These are phyloP conservation scores for Drosophila seguyi DNA, from an alignment of 1,140 invertebrate species.

Conservation along the genomic window DNA sequence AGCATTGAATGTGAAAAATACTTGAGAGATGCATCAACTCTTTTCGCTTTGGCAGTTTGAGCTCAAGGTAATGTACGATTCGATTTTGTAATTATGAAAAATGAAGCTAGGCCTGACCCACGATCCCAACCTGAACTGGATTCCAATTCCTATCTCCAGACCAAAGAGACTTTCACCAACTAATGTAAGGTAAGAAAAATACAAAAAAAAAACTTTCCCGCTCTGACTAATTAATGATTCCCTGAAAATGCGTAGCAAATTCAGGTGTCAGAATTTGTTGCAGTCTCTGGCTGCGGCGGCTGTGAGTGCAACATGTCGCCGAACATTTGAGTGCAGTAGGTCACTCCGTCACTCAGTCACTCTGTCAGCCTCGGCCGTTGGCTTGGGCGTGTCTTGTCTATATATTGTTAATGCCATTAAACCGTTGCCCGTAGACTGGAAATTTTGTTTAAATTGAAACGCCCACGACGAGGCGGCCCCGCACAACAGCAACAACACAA, in stretches of 20 bases:
- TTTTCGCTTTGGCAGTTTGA: conserved; percentile 71
- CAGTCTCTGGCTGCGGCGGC: conserved; percentile 14
- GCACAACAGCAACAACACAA: conserved; percentile 11
- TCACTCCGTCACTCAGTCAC: conserved; percentile 44
- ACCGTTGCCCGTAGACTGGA: conserved; percentile 64
- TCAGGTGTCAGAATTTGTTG: conserved; percentile 61
- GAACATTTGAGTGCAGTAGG: conserved; percentile 67
- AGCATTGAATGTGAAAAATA: conserved; percentile 52
- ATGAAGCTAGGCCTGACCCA: conserved; percentile 47
- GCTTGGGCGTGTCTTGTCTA: conserved; percentile 55
- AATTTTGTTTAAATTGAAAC: conserved; percentile 73
- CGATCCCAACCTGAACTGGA: conserved; percentile 30
- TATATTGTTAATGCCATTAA: conserved; percentile 63
- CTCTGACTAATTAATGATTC: conserved; percentile 71
- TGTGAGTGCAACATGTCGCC: conserved; percentile 56
- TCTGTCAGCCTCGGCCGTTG: conserved; percentile 22
- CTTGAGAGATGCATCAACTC: conserved; percentile 65
- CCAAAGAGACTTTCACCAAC: conserved; percentile 59
- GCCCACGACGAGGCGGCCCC: conserved; percentile 63
- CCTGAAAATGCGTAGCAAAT: conserved; percentile 73
- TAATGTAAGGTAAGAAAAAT: conserved; percentile 3
- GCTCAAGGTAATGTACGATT: conserved; percentile 76
- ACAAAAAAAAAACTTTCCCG: conserved; percentile 51
- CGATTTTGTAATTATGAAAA: conserved; percentile 62
- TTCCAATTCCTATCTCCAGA: conserved; percentile 33